Conservation (phyloP, 92 coral and sea anemone species). For the Zoanthus gigantus region DNA sequence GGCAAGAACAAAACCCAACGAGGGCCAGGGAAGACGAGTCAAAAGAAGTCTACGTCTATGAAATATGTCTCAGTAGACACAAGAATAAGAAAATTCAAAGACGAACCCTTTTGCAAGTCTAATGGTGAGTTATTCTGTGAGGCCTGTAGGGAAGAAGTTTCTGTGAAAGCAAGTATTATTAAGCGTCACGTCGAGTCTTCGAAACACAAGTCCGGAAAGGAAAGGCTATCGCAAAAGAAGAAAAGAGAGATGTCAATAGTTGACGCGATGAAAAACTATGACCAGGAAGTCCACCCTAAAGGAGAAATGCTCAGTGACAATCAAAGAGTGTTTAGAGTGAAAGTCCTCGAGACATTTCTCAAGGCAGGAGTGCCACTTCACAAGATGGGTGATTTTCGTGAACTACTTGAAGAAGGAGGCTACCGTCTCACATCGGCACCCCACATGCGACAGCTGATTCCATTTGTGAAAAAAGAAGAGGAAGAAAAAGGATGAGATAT, state of each 20-base stretch:
- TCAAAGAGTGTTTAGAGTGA: constrained; percentile 54
- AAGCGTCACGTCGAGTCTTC: constrained; percentile 41
- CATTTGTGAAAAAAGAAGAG: constrained; percentile 42
- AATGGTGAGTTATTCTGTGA: constrained; percentile 46
- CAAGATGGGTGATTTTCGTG: constrained; percentile 47
- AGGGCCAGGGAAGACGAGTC: constrained; percentile 44
- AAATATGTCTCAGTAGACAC: constrained; percentile 46
- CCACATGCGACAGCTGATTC: constrained; percentile 51
- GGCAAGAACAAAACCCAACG: constrained; percentile 40
- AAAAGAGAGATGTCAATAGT: constrained; percentile 40
- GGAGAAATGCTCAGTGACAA: constrained; percentile 54
- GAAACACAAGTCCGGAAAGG: constrained; percentile 54
- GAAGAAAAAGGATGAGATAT: constrained; percentile 13
- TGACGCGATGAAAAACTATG: constrained; percentile 55
- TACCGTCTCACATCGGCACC: constrained; percentile 44
- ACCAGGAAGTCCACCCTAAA: constrained; percentile 52
- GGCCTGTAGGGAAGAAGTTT: constrained; percentile 54
- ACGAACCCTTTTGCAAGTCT: constrained; percentile 52
- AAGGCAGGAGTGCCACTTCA: constrained; percentile 55
- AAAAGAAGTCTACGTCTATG: constrained; percentile 32
- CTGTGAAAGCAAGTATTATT: constrained; percentile 55
- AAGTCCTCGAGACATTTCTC: constrained; percentile 42
- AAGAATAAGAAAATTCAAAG: constrained; percentile 51
- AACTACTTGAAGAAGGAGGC: constrained; percentile 49
- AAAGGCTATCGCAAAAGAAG: constrained; percentile 52